Evolutionary conservation across 2,888 invertebrate species (phyloP).

Genomic region (Aethes cnicana): DNA sequence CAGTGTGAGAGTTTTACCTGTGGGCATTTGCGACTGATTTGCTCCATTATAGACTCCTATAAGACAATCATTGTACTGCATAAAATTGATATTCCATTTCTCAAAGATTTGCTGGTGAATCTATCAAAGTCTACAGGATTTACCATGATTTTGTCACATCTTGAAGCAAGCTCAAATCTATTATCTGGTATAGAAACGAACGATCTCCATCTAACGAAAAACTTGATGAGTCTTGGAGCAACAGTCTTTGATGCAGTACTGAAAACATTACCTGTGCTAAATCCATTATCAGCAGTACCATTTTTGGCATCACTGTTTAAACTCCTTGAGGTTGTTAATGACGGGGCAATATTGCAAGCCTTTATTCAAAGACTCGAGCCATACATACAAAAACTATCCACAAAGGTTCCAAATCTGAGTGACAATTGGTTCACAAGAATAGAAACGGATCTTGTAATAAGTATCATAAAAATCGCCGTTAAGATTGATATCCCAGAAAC

Average conservation of each 20-base stretch:
- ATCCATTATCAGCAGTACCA: slow-evolving; percentile 61
- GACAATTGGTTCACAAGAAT: slow-evolving; percentile 85
- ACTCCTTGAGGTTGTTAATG: slow-evolving; percentile 53
- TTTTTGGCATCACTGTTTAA: slow-evolving; percentile 67
- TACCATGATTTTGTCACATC: slow-evolving; percentile 60
- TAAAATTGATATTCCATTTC: slow-evolving; percentile 52
- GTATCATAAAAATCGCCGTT: slow-evolving; percentile 69
- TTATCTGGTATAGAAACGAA: slow-evolving; percentile 62
- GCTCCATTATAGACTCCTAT: slow-evolving; percentile 66
- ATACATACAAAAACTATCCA: slow-evolving; percentile 71
- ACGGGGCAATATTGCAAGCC: slow-evolving; percentile 55
- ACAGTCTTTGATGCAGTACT: slow-evolving; percentile 57
- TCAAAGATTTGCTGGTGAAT: slow-evolving; percentile 54
- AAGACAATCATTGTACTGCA: slow-evolving; percentile 57
- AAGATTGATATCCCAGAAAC: slow-evolving; percentile 59
- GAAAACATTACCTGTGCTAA: slow-evolving; percentile 67
- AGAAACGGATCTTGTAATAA: slow-evolving; percentile 82
- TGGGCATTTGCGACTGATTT: slow-evolving; percentile 64
- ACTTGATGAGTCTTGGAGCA: slow-evolving; percentile 60
- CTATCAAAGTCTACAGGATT: slow-evolving; percentile 74
- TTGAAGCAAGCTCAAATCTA: slow-evolving; percentile 66
- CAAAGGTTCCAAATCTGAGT: slow-evolving; percentile 61
- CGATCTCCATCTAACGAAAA: slow-evolving; percentile 58
- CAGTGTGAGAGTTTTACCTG: slow-evolving; percentile 66
- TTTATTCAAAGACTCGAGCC: slow-evolving; percentile 61